These are phyloP conservation scores for Lithophane ornitopus DNA, from an alignment of 2,888 invertebrate species.

Conservation along the genomic window DNA sequence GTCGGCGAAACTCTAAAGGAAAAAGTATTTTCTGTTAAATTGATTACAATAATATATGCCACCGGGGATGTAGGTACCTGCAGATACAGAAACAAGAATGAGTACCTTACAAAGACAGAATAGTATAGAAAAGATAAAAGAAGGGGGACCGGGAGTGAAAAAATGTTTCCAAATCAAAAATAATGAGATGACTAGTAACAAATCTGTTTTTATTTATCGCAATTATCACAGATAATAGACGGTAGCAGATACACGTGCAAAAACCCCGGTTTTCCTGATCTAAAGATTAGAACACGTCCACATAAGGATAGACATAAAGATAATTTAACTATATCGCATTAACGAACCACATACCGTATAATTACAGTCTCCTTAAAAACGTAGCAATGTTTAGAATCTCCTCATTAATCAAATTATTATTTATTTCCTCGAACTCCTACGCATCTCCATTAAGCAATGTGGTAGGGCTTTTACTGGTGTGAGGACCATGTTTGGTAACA, in stretches of 20 bases:
- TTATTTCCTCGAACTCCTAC: constrained; percentile 49
- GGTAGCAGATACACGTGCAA: constrained; percentile 12
- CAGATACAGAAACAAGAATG: background rate
- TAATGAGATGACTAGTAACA: constrained; percentile 9
- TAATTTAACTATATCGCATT: constrained; percentile 31
- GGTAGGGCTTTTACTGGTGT: constrained; percentile 20
- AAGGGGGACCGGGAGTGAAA: too few species aligned
- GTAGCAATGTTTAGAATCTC: constrained; percentile 16
- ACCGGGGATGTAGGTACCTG: too few species aligned
- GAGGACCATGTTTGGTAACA: constrained; percentile 16
- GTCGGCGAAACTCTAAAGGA: background rate
- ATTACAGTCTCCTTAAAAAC: constrained; percentile 23
- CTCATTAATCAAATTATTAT: constrained; percentile 32
- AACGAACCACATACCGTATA: constrained; percentile 16
- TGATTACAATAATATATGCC: background rate
- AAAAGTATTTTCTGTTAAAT: background rate
- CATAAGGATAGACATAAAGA: constrained; percentile 25
- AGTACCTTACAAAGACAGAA: background rate
- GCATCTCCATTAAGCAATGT: constrained; percentile 13
- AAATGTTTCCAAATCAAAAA: background rate
- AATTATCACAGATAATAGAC: constrained; percentile 15
- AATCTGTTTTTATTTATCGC: constrained; percentile 18
- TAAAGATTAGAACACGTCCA: constrained; percentile 6
- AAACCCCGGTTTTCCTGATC: constrained; percentile 37
- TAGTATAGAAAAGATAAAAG: background rate